A percentile compares a stretch with the other conserved stretches of the same genome.
phyloP scores from a whole-genome alignment of 2,113 vertebrate genomes.

The Strigops habroptila region DNA sequence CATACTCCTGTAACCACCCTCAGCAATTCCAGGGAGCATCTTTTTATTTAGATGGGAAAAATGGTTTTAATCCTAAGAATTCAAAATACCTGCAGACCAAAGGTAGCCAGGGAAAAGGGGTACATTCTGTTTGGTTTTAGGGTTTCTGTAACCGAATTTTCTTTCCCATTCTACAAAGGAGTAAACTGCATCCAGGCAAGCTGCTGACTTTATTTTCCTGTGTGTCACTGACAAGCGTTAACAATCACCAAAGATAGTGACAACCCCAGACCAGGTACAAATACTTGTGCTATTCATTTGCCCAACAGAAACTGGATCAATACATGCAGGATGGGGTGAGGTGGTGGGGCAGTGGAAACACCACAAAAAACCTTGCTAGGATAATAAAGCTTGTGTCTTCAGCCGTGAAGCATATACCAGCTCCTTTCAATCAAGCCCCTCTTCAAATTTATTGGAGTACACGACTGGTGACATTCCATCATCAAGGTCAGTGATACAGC shows the following conservation, averaged over 20 bases:
- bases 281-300: background rate
- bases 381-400: background rate
- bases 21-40: background rate
- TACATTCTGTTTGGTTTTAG: rapidly evolving
- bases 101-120: background rate
- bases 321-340: background rate
- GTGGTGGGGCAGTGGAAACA: background rate
- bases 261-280: background rate
- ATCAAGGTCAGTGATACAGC: background rate
- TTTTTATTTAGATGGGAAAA: background rate
- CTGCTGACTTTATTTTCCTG: background rate
- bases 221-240: background rate
- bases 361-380: background rate
- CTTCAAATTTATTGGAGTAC: background rate
- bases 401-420: background rate
- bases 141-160: background rate
- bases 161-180: background rate
- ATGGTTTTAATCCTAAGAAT: background rate
- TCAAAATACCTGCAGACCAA: background rate
- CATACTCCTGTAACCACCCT: background rate
- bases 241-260: background rate
- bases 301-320: background rate
- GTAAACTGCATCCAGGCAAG: background rate
- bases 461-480: background rate
- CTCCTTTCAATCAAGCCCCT: background rate